A percentile compares a stretch with the other conserved stretches of the same genome.
These are phyloP conservation scores for Bostrychus sinensis DNA, from an alignment of 2,113 vertebrate species.

Conservation along the genomic window DNA sequence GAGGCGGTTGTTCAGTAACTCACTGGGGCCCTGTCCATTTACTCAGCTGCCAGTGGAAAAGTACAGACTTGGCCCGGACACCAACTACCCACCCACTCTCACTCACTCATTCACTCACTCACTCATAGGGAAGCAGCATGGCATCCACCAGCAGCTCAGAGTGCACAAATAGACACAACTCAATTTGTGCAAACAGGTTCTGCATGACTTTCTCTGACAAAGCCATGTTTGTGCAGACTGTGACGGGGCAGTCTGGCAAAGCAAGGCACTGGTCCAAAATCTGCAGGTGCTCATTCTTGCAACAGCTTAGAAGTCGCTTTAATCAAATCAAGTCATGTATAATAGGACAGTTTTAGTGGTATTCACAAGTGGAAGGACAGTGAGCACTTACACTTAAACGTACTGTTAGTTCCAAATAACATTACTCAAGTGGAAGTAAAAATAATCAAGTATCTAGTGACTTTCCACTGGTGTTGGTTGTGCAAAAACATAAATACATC, in stretches of 20 bases:
- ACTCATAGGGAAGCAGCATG: constrained; percentile 9
- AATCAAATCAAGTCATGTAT: too few relatives aligned
- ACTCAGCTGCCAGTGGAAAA: constrained; percentile 66
- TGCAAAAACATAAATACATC: too few relatives aligned
- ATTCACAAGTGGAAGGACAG: too few relatives aligned
- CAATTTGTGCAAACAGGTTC: constrained; percentile 65
- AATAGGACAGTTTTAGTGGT: too few relatives aligned
- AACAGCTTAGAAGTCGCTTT: too few relatives aligned
- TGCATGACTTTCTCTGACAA: constrained; percentile 57
- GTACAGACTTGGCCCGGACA: constrained; percentile 39
- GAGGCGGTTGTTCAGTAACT: constrained; percentile 26
- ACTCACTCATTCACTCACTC: constrained; percentile 2
- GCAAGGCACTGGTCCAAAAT: neutral
- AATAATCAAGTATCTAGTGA: too few relatives aligned
- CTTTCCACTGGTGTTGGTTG: too few relatives aligned
- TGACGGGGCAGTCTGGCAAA: constrained; percentile 27
- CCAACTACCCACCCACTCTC: constrained; percentile 5
- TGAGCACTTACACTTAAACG: too few relatives aligned
- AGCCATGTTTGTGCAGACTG: constrained; percentile 51
- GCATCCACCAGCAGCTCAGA: constrained; percentile 24
- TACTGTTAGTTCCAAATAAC: too few relatives aligned
- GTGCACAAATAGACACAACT: constrained; percentile 59
- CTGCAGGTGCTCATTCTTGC: neutral
- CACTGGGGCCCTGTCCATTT: constrained; percentile 50
- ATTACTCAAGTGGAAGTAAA: too few relatives aligned